Base-by-base conservation (phyloP, 1,140 invertebrate species). In the Chrysoperla carnea region DNA sequence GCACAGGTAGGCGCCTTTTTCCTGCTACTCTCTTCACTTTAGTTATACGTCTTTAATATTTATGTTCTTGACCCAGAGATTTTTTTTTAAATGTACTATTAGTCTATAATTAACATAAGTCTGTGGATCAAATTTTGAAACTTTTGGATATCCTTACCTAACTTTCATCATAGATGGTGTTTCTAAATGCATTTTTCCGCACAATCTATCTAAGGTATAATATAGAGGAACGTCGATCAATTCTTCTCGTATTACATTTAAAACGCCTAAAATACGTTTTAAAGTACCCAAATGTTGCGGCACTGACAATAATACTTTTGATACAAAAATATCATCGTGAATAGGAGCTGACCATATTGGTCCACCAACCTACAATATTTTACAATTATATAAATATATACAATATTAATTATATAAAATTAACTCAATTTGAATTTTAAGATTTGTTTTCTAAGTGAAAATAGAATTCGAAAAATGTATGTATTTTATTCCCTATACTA, bases 321-420 rank as follows among this genome's bases (percentile, higher is more conserved):
- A 41, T 1, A 98, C 74, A 64, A 98, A 99, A 0, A 67, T 56
- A 42, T 63, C 57, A 53, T 89, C 70, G 58, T 97, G 90, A 29
- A 98, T 68, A 8, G 79, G 76, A 8, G 74, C 84, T 6, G 78
- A 73, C 90, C 93, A 99, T 46, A 99, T 81, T 1, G 95, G 95
- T 12, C 95, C 95, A 31, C 86, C 91, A 44, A 95, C 61, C 73
- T 84, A 56, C 23, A 59, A 61, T 35, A 47, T 23, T 23, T 5
- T 5, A 23, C 17, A 23, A n/a, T n/a, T n/a, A n/a, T 37, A 12
- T 3, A 36, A 27, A 13, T 8, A 36, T 12, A 29, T 36, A 35
- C 23, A 23, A 12, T 37, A 6, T 46, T 1, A 39, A 23, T 14
- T 13, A 37, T 17, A 36, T 42, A 40, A n/a, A 41, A 39, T 17